These are phyloP conservation scores for Pandemis cinnamomeana DNA, from an alignment of 2,888 invertebrate species.

Conservation along the genomic window DNA sequence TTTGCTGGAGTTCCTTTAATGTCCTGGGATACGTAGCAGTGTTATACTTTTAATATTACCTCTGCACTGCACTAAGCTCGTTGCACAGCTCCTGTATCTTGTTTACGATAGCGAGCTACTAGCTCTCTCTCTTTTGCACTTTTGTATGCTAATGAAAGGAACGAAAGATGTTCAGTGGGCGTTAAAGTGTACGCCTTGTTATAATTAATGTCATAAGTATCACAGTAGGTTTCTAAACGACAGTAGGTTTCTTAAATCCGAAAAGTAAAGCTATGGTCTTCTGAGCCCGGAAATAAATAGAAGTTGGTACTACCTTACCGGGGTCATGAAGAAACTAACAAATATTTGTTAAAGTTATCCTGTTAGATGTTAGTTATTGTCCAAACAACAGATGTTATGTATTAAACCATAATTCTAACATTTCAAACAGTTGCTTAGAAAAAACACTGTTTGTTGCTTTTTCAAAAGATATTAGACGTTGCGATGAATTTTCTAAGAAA, in stretches of 20 bases:
- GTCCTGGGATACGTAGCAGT: slow-evolving; percentile 1
- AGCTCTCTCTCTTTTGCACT: no score
- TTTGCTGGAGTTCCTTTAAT: slow-evolving; percentile 15
- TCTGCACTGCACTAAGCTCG: neutral
- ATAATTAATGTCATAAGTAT: no score
- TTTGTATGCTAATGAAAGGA: no score
- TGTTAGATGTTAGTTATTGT: slow-evolving; percentile 17
- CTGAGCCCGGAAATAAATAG: neutral
- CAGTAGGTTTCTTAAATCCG: neutral
- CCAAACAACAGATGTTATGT: slow-evolving; percentile 21
- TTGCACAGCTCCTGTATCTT: no score
- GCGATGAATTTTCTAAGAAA: slow-evolving; percentile 4
- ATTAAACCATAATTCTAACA: slow-evolving; percentile 15
- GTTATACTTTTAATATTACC: slow-evolving; percentile 8
- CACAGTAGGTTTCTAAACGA: neutral
- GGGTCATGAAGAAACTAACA: neutral
- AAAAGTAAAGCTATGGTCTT: neutral
- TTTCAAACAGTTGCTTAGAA: slow-evolving; percentile 15
- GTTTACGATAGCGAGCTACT: no score
- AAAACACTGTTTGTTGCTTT: slow-evolving; percentile 18
- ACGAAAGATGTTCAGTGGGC: no score
- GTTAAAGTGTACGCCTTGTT: no score
- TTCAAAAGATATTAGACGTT: neutral
- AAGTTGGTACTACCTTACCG: neutral
- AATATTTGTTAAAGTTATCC: slow-evolving; percentile 5